Evolutionary conservation across 2,797 vertebrate genomes (phyloP), one percentile per base, ranked within the genome.

Genomic region (Chrosomus eos): DNA sequence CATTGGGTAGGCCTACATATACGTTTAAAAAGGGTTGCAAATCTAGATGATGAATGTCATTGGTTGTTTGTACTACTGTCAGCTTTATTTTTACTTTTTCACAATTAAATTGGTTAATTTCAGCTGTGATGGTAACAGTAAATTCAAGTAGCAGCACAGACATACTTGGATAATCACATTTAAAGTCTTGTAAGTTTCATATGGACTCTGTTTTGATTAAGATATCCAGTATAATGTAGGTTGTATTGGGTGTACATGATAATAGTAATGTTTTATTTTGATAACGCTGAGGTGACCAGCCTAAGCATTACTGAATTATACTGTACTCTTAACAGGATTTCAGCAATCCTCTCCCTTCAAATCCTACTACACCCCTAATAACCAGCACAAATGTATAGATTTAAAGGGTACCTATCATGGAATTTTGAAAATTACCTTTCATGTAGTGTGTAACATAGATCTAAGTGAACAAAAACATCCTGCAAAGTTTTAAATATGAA

Each of bases 271-370:
- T 64, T 48, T 82, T 26, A 18, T 40, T 79, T 33, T 28, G 10
- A 33, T 28, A 53, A 75, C 51, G 60, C 3, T 75, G 23, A 66
- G 16, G 19, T 26, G 28, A 48, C 55, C 16, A 51, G 40, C 21
- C n/a, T 18, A 33, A 79, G 28, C 23, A 45, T 55, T 80, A 80
- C 53, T 43, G 23, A 76, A 85, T 76, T 66, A 75, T 74, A 38
- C 43, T 48, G 28, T 81, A 60, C 70, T 77, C 66, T 81, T 83
- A 83, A 84, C 40, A 81, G 78, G 83, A 89, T 89, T 83, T 78
- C 26, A 28, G 36, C 64, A 51, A 86, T 84, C 83, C 60, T 62
- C 80, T 79, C 38, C 48, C 38, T 66, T 31, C 7, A 38, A 74
- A 36, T 73, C 40, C 60, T 33, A n/a, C 60, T 33, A n/a, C 26